These are phyloP conservation scores for Danio jaintianensis DNA, from an alignment of 2,797 vertebrate species.

Conservation along the genomic window DNA sequence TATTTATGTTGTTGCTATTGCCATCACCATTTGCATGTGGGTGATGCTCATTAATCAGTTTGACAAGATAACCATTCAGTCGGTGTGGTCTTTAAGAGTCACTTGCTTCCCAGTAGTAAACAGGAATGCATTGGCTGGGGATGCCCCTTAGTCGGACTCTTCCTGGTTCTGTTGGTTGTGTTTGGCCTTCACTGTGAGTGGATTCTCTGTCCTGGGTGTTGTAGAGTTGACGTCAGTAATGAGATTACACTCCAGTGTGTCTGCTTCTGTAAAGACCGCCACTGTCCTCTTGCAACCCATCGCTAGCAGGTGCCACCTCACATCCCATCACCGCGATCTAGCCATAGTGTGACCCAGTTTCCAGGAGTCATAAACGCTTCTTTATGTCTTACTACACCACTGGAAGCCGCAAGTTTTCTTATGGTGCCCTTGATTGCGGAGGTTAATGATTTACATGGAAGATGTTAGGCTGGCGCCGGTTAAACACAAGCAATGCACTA, in stretches of 20 bases:
- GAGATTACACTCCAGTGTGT: constrained; percentile 75
- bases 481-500: background rate
- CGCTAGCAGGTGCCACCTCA: constrained; percentile 46
- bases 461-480: constrained; percentile 4
- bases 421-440: constrained; percentile 19
- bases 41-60: background rate
- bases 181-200: constrained; percentile 64
- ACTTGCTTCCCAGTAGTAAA: background rate
- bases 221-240: constrained; percentile 74
- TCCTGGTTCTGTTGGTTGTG: constrained; percentile 21
- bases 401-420: constrained; percentile 39
- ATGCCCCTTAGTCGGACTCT: background rate
- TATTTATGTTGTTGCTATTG: constrained; percentile 11
- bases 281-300: constrained; percentile 52
- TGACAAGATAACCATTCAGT: background rate
- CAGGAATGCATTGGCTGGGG: background rate
- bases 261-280: constrained; percentile 65
- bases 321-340: constrained; percentile 12
- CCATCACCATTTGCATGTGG: background rate
- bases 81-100: background rate
- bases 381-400: background rate
- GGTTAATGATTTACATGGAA: constrained; percentile 39
- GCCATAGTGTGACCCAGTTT: constrained; percentile 41
- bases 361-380: constrained; percentile 42
- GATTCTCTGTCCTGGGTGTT: constrained; percentile 72